Conservation (phyloP, 2,113 vertebrate genomes). For the Nannospalax galili region DNA sequence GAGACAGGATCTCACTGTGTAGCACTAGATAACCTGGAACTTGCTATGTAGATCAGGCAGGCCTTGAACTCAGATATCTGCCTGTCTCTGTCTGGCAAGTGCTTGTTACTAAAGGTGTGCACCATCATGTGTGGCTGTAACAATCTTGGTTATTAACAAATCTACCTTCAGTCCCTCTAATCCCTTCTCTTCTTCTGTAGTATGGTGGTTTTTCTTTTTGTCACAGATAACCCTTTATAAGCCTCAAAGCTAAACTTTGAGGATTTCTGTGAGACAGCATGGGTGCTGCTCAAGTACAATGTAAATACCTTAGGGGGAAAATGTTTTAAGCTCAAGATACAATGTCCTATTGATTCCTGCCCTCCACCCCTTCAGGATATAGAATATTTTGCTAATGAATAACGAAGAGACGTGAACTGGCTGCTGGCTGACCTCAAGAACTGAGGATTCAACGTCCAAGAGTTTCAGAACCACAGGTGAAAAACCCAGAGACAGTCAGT, state of each 20-base stretch:
- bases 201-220: neutral
- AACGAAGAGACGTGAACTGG: fast-evolving
- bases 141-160: neutral
- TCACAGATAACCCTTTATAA: neutral
- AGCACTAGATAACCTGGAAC: neutral
- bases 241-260: neutral
- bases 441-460: conserved; percentile 33
- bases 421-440: neutral
- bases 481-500: conserved; percentile 70
- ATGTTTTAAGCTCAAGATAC: conserved; percentile 6
- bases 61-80: neutral
- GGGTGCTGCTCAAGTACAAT: conserved; percentile 11
- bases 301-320: neutral
- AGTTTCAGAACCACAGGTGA: conserved; percentile 62
- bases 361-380: neutral
- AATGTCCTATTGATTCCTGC: neutral
- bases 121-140: neutral
- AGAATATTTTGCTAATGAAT: neutral
- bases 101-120: neutral
- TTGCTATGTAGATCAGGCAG: neutral
- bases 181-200: neutral
- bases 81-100: neutral
- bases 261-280: neutral
- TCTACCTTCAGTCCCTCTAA: neutral
- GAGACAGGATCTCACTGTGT: neutral